These are phyloP conservation scores for Luidia sarsii DNA, from an alignment of 53 echinoderm and acorn worm genomes.

Conservation along the genomic window DNA sequence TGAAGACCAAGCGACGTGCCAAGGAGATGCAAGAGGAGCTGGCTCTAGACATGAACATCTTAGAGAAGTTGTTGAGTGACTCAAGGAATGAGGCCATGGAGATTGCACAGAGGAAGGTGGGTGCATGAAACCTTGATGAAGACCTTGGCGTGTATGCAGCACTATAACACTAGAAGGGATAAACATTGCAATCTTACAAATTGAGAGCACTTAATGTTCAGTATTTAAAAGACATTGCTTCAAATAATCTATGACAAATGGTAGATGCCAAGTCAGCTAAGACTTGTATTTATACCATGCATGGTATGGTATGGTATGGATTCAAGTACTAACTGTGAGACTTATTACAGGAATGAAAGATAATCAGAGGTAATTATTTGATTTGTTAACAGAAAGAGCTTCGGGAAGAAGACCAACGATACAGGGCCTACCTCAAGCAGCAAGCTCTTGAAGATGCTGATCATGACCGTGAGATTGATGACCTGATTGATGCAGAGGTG, in stretches of 20 bases:
- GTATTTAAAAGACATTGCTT: too few relatives aligned
- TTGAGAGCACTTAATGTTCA: too few relatives aligned
- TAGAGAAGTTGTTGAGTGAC: constrained; percentile 94
- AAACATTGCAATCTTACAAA: neutral
- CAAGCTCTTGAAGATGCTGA: constrained; percentile 78
- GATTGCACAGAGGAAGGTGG: constrained; percentile 93
- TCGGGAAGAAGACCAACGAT: constrained; percentile 90
- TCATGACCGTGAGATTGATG: constrained; percentile 84
- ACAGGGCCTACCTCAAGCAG: constrained; percentile 81
- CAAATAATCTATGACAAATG: too few relatives aligned
- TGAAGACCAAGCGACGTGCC: constrained; percentile 84
- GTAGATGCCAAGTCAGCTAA: too few relatives aligned
- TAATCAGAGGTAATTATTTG: too few relatives aligned
- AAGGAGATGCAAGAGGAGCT: constrained; percentile 93
- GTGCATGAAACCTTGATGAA: too few relatives aligned
- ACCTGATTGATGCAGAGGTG: constrained; percentile 82
- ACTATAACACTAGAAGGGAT: neutral
- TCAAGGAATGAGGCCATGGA: constrained; percentile 95
- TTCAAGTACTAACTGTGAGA: too few relatives aligned
- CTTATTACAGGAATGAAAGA: too few relatives aligned
- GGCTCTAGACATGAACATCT: constrained; percentile 98
- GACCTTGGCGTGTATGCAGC: neutral
- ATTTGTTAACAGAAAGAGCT: constrained; percentile 82
- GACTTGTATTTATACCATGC: too few relatives aligned
- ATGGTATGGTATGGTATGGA: too few relatives aligned